Base-by-base conservation (phyloP, 37 sponge, comb jelly and placozoan genomes). In the Agelas oroides region DNA sequence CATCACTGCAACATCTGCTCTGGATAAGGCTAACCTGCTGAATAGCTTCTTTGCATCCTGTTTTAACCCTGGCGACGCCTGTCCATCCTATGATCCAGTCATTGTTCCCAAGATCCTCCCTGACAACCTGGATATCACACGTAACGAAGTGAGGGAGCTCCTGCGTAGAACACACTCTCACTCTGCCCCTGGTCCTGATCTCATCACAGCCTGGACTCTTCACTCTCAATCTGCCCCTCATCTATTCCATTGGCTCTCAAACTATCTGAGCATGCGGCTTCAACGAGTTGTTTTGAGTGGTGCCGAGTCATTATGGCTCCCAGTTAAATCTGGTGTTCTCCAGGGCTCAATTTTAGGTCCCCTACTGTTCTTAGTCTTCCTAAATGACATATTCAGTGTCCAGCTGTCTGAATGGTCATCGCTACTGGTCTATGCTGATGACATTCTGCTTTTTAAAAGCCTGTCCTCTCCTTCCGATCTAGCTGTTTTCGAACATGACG, bases 11-110 rank as follows among this genome's bases (percentile, higher is more conserved):
- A 75, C 56, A 55, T 63, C 78, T 64, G 46, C 59, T 34, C 13
- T 25, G n/a, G 78, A 63, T 35, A 78, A 78, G 40, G 62, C 64
- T 62, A 37, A 61, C 23, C 63, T 78, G n/a, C 78, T 78, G 24
- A 78, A 78, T 78, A 25, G 13, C 27, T 63, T 64, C 65, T 78
- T 78, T 78, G 78, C 64, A 39, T 64, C 63, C 27, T 59, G 62
- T 33, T 78, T 78, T 62, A 78, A 73, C 31, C 70, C 21, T 27
- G 2, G 2, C 5, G 70, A 36, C 3, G 25, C 62, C 11, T 3
- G 30, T 35, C 70, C 70, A 2, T 69, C 37, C 3, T 31, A 36
- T 16, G 27, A n/a, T 5, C 64, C 64, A 3, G 11, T 27, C 11
- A 27, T 27, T 11, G 28, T 28, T 62, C 27, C 27, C 11, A 12